A percentile compares a stretch with the other conserved stretches of the same genome.
phyloP scores from a whole-genome alignment of 1,140 invertebrate species.

The Chrysomallon squamiferum region DNA sequence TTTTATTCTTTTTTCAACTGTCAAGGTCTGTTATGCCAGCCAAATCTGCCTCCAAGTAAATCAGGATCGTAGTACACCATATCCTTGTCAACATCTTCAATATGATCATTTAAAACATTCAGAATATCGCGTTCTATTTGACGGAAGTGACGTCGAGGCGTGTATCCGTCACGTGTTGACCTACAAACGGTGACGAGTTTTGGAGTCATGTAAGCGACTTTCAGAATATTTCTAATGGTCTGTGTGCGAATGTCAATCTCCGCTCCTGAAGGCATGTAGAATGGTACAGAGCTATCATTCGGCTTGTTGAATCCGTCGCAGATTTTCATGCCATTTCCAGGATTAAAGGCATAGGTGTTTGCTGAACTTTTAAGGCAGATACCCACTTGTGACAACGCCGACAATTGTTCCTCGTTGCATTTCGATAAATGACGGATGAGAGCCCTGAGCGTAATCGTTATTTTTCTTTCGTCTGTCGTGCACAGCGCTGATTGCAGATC shows the following conservation, averaged over 20 bases:
- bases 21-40: constrained; percentile 38
- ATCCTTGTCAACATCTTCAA: constrained; percentile 15
- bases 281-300: constrained; percentile 27
- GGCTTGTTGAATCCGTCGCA: constrained; percentile 44
- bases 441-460: background rate
- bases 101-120: constrained; percentile 16
- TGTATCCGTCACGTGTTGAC: constrained; percentile 48
- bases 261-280: constrained; percentile 31
- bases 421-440: constrained; percentile 12
- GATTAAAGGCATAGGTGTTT: constrained; percentile 18
- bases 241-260: constrained; percentile 26
- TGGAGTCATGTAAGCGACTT: constrained; percentile 7
- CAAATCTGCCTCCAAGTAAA: constrained; percentile 45
- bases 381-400: constrained; percentile 27
- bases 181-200: constrained; percentile 42
- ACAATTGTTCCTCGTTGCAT: constrained; percentile 14
- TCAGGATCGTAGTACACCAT: constrained; percentile 35
- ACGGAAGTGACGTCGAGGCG: constrained; percentile 29
- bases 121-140: constrained; percentile 36
- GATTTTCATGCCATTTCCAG: constrained; percentile 13
- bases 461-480: too few relatives aligned
- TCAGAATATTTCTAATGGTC: constrained; percentile 21
- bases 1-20: too few relatives aligned
- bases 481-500: background rate
- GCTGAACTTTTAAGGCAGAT: constrained; percentile 38